Conservation (phyloP, 2,888 invertebrate species). For the Meiosimyza decipiens region DNA sequence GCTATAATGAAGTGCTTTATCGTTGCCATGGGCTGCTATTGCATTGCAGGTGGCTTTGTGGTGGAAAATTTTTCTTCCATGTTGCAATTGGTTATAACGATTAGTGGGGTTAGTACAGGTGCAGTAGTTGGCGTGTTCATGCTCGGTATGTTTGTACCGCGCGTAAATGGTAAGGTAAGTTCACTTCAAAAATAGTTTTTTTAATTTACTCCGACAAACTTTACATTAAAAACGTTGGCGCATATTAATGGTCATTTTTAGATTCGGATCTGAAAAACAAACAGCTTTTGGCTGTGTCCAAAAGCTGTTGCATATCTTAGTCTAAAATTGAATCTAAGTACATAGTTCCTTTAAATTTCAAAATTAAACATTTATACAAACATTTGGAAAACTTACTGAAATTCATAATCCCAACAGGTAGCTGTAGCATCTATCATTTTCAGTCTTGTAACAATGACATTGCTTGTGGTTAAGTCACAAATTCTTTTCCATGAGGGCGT, state of each 20-base stretch:
- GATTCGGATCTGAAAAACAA: too few relatives aligned
- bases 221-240: too few relatives aligned
- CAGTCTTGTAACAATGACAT: conserved; percentile 56
- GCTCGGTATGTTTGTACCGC: conserved; percentile 77
- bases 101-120: conserved; percentile 70
- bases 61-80: conserved; percentile 68
- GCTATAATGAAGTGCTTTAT: conserved; percentile 68
- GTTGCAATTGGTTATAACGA: conserved; percentile 67
- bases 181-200: background rate
- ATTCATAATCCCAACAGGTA: conserved; percentile 42
- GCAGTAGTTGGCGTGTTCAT: conserved; percentile 76
- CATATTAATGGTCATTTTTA: too few relatives aligned
- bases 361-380: too few relatives aligned
- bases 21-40: conserved; percentile 69
- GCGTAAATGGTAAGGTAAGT: conserved; percentile 68
- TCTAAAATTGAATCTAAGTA: background rate
- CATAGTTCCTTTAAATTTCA: background rate
- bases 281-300: too few relatives aligned
- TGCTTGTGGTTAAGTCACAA: conserved; percentile 61
- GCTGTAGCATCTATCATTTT: conserved; percentile 57
- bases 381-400: background rate
- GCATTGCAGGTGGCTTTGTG: conserved; percentile 70
- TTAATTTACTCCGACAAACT: background rate
- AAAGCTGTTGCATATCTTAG: too few relatives aligned
- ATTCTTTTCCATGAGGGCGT: conserved; percentile 53